Evolutionary conservation across 2,888 invertebrate genomes (phyloP).

Genomic region (Nipponacmea schrenckii): DNA sequence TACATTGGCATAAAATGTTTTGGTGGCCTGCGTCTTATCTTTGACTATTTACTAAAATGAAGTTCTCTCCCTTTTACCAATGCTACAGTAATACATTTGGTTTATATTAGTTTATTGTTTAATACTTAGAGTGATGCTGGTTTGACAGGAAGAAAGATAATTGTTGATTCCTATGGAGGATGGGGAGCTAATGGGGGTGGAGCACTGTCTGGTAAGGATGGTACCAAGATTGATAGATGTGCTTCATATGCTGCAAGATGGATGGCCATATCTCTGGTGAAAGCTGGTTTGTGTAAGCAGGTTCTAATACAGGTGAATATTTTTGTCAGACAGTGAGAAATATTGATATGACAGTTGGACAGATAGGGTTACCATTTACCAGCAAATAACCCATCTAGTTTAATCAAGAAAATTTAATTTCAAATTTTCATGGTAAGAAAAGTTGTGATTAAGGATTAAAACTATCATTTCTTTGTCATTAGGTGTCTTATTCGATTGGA

Average conservation of each 20-base stretch:
- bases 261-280: conserved; percentile 97
- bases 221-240: conserved; percentile 80
- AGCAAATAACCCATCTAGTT: no score
- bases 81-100: no score
- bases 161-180: conserved; percentile 98
- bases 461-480: conserved; percentile 46
- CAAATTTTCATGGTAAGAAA: no score
- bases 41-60: neutral
- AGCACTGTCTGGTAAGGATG: conserved; percentile 99
- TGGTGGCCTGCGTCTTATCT: no score
- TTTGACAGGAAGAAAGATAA: conserved; percentile 96
- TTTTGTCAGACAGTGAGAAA: no score
- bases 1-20: no score
- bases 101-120: neutral
- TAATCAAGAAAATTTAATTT: no score
- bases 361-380: no score
- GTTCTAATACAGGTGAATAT: conserved; percentile 86
- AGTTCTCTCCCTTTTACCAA: neutral
- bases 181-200: conserved; percentile 99
- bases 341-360: no score
- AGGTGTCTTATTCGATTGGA: conserved; percentile 97
- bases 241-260: conserved; percentile 98
- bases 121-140: conserved; percentile 87
- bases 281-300: conserved; percentile 92
- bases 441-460: no score